Evolutionary conservation across 2,797 vertebrate species (phyloP).

Genomic region (Enteromius fasciolatus): DNA sequence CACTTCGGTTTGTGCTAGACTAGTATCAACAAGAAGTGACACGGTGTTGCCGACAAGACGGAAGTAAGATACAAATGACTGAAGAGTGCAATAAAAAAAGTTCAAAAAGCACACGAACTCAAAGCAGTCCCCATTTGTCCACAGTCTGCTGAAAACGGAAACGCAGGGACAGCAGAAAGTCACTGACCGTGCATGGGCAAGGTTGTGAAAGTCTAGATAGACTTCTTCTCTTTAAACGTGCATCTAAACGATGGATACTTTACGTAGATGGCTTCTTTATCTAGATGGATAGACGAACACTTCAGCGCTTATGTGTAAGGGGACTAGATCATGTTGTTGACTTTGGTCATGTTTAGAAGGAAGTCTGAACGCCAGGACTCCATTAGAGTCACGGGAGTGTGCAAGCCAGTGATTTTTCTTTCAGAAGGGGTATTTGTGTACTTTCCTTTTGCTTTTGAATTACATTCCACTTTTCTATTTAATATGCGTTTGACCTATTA

Average conservation of each 20-base stretch:
- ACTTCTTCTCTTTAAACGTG: background rate
- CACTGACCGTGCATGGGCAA: slow-evolving; percentile 42
- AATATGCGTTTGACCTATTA: background rate
- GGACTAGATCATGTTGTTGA: slow-evolving; percentile 40
- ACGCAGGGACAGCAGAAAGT: slow-evolving; percentile 49
- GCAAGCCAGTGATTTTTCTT: background rate
- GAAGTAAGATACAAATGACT: slow-evolving; percentile 62
- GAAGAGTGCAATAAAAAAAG: slow-evolving; percentile 63
- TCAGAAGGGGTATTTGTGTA: slow-evolving; percentile 25
- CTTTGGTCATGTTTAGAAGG: slow-evolving; percentile 42
- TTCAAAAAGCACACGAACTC: slow-evolving; percentile 49
- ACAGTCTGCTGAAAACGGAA: slow-evolving; percentile 60
- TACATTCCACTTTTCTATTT: slow-evolving; percentile 5
- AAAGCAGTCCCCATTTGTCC: slow-evolving; percentile 60
- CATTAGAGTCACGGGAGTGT: slow-evolving; percentile 15
- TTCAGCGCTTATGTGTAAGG: slow-evolving; percentile 15
- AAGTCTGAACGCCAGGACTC: slow-evolving; percentile 35
- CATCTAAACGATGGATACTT: slow-evolving; percentile 15
- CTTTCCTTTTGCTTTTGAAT: background rate
- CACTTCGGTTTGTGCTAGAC: slow-evolving; percentile 4
- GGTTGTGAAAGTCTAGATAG: slow-evolving; percentile 26
- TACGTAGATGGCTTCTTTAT: slow-evolving; percentile 21
- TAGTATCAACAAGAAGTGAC: slow-evolving; percentile 50
- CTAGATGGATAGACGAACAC: slow-evolving; percentile 16
- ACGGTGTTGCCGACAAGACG: slow-evolving; percentile 45